Evolutionary conservation across 2,797 vertebrate genomes (phyloP).

Genomic region (Aplochiton taeniatus): DNA sequence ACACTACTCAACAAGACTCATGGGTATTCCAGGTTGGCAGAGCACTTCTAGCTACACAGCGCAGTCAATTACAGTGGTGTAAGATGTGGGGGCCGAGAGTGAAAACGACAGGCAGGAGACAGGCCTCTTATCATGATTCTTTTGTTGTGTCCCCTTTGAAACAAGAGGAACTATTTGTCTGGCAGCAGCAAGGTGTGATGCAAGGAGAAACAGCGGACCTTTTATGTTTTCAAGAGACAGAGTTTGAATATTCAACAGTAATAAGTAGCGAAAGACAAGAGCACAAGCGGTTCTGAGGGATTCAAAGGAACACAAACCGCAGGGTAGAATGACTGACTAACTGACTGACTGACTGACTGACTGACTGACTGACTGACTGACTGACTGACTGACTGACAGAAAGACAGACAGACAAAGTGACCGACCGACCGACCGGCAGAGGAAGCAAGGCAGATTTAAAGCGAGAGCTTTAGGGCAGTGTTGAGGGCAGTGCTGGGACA

Average conservation of each 20-base stretch:
- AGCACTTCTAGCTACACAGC: conserved; percentile 53
- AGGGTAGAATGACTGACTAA: no score
- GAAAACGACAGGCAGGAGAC: conserved; percentile 66
- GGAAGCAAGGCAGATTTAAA: background rate
- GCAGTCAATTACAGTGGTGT: conserved; percentile 67
- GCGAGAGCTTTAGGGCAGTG: background rate
- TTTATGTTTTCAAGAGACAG: conserved; percentile 7
- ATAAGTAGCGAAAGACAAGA: no score
- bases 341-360: no score
- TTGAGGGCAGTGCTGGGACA: conserved; percentile 41
- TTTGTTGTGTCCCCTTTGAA: conserved; percentile 67
- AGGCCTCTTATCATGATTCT: conserved; percentile 70
- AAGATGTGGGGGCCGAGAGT: conserved; percentile 58
- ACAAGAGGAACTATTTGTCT: conserved; percentile 68
- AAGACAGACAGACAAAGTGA: background rate
- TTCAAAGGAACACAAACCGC: no score
- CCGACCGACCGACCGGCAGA: background rate
- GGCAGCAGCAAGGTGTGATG: conserved; percentile 44
- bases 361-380: background rate
- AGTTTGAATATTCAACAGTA: conserved; percentile 30
- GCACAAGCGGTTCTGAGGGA: no score
- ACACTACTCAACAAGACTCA: conserved; percentile 54
- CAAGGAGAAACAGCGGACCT: conserved; percentile 21
- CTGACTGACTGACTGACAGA: background rate
- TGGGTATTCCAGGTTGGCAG: conserved; percentile 30